phyloP scores from a whole-genome alignment of 2,113 vertebrate species.

The Harpagus bidentatus region DNA sequence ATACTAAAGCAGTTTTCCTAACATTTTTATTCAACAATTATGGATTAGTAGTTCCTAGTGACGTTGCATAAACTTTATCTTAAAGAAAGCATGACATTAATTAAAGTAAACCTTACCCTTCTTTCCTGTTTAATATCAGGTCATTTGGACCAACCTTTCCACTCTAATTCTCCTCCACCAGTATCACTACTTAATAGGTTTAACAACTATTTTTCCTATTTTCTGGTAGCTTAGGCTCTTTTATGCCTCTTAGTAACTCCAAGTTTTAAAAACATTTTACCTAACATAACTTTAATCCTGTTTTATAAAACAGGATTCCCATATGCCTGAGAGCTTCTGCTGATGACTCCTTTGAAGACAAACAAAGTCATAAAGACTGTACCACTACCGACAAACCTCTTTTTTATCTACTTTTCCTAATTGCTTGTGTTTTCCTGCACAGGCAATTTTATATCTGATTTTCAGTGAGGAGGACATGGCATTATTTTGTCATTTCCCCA shows the following conservation, averaged over 20 bases:
- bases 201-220: constrained; percentile 8
- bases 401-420: not conserved
- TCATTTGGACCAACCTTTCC: constrained; percentile 22
- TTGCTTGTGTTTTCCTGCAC: not conserved
- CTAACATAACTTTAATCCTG: not conserved
- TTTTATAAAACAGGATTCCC: not conserved
- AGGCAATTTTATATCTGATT: not conserved
- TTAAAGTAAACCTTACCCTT: constrained; percentile 19
- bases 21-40: not conserved
- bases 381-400: not conserved
- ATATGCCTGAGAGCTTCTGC: not conserved
- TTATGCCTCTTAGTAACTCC: not conserved
- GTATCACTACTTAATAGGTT: not conserved
- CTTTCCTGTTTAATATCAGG: constrained; percentile 13
- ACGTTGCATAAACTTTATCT: not conserved
- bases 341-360: not conserved
- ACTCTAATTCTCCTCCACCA: not conserved
- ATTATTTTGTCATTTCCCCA: not conserved
- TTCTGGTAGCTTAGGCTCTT: not conserved
- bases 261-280: not conserved
- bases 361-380: not conserved
- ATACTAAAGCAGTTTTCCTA: not conserved
- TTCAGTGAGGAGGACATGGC: not conserved
- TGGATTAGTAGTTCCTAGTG: not conserved
- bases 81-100: constrained; percentile 24